Base-by-base conservation (phyloP, 2,888 invertebrate genomes). In the Helleia helle region DNA sequence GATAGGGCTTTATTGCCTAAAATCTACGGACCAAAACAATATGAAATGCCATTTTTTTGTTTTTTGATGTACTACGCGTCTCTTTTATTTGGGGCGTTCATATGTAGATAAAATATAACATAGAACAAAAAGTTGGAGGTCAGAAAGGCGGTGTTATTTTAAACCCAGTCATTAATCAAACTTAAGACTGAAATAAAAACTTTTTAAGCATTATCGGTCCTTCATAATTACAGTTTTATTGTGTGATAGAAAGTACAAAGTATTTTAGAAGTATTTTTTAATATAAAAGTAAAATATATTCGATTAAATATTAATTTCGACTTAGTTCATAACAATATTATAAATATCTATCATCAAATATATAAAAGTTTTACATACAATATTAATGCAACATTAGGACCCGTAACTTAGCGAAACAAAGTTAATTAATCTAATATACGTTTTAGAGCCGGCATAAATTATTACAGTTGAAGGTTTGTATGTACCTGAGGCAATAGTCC, bases 401-500 rank as follows among this genome's bases (percentile, higher is more conserved):
- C 22, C 36, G 13, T 28, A 36, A 18, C 34, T 34, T 34, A 12
- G 8, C 34, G 12, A 34, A 34, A 34, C 34, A 34, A 34, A 34
- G 18, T 34, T 22, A 34, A 34, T 34, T 38, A 38, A 28, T 28
- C 28, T 17, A 28, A 38, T 15, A 18, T 27, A 28, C 27, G 27
- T 18, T 25, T 34, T 34, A 34, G 34, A 41, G 36, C 29, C 24
- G 17, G 18, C 29, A 29, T 30, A 39, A 39, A 29, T 24, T 39
- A 30, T 39, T 24, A 39, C 5, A 30, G 39, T 30, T 31, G 38
- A 18, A 38, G 29, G 37, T 31, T 44, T 39, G 48, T 43, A 46
- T 46, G 48, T 45, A 49, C 49, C 48, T 50, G 46, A 44, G 43
- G 50, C 43, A 44, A 48, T 50, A 44, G 48, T 48, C 48, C 48